These are phyloP conservation scores for Hozukius guyotensis DNA, from an alignment of 2,797 vertebrate species.

Conservation along the genomic window DNA sequence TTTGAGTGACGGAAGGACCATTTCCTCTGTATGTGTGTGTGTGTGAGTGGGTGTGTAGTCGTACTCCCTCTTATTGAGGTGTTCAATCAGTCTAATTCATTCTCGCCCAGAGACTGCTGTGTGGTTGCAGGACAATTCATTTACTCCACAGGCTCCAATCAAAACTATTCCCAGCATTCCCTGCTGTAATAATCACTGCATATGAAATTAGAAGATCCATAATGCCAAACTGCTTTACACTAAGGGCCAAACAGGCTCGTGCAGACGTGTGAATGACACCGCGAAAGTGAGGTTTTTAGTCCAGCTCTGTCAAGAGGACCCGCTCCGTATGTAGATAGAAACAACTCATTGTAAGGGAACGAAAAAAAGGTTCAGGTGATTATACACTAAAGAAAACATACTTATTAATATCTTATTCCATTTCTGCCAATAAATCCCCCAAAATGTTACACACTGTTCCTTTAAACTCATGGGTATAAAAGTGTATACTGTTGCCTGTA, in stretches of 20 bases:
- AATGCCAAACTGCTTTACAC: constrained; percentile 55
- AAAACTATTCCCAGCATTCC: constrained; percentile 83
- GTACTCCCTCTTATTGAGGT: constrained; percentile 81
- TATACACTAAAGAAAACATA: too few species aligned
- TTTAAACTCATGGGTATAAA: neutral
- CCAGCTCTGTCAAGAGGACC: too few species aligned
- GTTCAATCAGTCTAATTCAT: constrained; percentile 87
- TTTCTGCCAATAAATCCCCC: too few species aligned
- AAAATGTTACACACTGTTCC: too few species aligned
- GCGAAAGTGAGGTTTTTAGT: too few species aligned
- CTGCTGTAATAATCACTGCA: constrained; percentile 80
- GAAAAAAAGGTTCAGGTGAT: too few species aligned
- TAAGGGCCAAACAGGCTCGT: constrained; percentile 14
- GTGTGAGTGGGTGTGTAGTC: constrained; percentile 24
- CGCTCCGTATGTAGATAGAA: too few species aligned
- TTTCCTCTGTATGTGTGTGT: neutral
- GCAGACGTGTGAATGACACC: neutral
- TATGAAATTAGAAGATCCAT: constrained; percentile 76
- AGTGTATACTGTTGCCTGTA: neutral
- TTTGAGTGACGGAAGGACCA: constrained; percentile 47
- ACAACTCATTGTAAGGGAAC: too few species aligned
- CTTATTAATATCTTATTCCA: too few species aligned
- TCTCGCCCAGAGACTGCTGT: constrained; percentile 78
- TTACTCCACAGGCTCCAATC: constrained; percentile 85
- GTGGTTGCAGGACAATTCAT: constrained; percentile 84